Evolutionary conservation across 2,113 vertebrate species (phyloP).

Genomic region (Macrotus californicus): DNA sequence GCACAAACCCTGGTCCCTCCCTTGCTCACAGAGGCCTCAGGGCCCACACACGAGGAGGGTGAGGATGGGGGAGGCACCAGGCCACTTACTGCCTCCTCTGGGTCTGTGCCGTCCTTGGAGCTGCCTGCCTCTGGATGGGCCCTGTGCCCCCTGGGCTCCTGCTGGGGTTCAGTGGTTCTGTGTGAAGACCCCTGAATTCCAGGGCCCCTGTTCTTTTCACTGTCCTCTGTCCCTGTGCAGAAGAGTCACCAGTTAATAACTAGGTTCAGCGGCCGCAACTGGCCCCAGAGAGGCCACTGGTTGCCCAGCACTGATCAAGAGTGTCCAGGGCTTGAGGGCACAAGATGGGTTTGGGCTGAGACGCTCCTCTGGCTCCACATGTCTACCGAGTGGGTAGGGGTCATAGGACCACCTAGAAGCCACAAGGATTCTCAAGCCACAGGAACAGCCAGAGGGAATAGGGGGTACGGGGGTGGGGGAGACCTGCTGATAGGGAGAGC

Average conservation of each 20-base stretch:
- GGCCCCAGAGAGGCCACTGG: not conserved
- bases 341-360: not conserved
- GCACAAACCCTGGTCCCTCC: not conserved
- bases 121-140: not conserved
- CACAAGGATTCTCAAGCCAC: not conserved
- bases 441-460: not conserved
- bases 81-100: conserved; percentile 52
- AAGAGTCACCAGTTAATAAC: not conserved
- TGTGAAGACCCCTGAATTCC: accelerated
- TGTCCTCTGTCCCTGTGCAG: conserved; percentile 60
- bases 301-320: not conserved
- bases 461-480: not conserved
- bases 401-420: not conserved
- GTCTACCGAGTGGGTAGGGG: not conserved
- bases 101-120: conserved; percentile 30
- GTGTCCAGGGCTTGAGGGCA: not conserved
- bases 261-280: not conserved
- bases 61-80: not conserved
- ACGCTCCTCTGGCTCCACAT: not conserved
- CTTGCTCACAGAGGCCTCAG: not conserved
- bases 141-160: not conserved
- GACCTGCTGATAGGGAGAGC: not conserved
- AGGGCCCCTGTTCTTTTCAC: conserved; percentile 36
- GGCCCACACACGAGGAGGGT: not conserved
- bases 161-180: not conserved